A percentile compares a stretch with the other conserved stretches of the same genome.
These are phyloP conservation scores for Laticauda colubrina DNA, from an alignment of 2,113 vertebrate genomes.

Conservation along the genomic window DNA sequence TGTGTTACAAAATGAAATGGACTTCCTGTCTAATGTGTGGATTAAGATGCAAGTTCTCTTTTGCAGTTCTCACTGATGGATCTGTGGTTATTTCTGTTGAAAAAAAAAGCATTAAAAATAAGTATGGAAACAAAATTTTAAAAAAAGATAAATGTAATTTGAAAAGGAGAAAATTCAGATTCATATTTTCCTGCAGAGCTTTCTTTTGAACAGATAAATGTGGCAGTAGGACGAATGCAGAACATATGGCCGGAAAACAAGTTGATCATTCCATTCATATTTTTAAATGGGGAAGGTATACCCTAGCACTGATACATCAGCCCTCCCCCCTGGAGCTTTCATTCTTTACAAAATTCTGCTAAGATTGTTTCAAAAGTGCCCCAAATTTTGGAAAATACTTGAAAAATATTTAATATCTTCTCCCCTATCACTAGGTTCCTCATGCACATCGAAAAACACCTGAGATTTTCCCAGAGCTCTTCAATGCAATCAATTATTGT, in stretches of 20 bases:
- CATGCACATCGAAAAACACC: slow-evolving; percentile 80
- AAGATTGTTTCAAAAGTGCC: not conserved
- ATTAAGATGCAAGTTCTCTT: not conserved
- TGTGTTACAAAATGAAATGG: not conserved
- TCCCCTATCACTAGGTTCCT: slow-evolving; percentile 66
- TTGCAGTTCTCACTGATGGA: not conserved
- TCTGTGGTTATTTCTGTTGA: not conserved
- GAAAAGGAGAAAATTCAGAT: not conserved
- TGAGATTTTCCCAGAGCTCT: slow-evolving; percentile 82
- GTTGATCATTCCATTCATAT: not conserved
- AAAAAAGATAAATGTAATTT: not conserved
- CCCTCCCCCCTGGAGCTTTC: not conserved
- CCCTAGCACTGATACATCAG: not conserved
- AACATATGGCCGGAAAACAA: not conserved
- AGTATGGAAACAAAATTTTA: not conserved
- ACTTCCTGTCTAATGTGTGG: not conserved
- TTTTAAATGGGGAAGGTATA: not conserved
- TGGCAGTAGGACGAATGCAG: not conserved
- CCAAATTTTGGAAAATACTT: not conserved
- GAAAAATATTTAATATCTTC: not conserved
- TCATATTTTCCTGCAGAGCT: not conserved
- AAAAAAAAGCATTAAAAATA: not conserved
- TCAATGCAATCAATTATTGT: slow-evolving; percentile 80
- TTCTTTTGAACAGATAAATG: not conserved
- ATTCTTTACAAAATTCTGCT: not conserved